These are phyloP conservation scores for Eupeodes luniger DNA, from an alignment of 2,888 invertebrate species.

Conservation along the genomic window DNA sequence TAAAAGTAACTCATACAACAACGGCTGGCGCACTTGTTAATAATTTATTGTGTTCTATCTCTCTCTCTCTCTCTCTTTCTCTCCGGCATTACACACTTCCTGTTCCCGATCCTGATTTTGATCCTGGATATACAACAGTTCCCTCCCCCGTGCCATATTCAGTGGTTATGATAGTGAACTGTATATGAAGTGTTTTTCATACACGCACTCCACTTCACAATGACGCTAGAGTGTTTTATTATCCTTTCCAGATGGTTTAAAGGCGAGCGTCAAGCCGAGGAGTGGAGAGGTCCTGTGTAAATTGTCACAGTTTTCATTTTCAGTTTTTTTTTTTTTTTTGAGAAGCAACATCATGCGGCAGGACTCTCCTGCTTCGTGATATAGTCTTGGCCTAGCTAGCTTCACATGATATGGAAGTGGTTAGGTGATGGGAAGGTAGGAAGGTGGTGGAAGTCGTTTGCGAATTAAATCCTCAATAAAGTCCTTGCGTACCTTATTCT, in stretches of 20 bases:
- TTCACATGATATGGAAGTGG: neutral
- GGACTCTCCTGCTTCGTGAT: neutral
- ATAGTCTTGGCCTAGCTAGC: neutral
- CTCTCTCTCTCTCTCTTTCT: neutral
- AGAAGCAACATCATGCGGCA: slow-evolving; percentile 37
- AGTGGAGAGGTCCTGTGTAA: slow-evolving; percentile 46
- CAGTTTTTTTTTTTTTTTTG: slow-evolving; percentile 8
- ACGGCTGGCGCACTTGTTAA: slow-evolving; percentile 72
- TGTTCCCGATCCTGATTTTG: neutral
- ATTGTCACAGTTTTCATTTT: slow-evolving; percentile 72
- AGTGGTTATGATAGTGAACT: slow-evolving; percentile 15
- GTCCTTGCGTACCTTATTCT: neutral
- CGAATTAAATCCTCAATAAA: slow-evolving; percentile 67
- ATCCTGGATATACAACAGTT: neutral
- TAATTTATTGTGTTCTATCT: slow-evolving; percentile 62
- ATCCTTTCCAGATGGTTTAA: slow-evolving; percentile 66
- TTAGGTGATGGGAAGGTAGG: neutral
- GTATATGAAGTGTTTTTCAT: slow-evolving; percentile 34
- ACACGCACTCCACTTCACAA: slow-evolving; percentile 45
- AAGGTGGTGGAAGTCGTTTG: slow-evolving; percentile 36
- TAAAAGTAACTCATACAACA: slow-evolving; percentile 75
- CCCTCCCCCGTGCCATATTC: neutral
- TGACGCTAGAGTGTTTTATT: slow-evolving; percentile 66
- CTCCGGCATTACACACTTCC: slow-evolving; percentile 45
- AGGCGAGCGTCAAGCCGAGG: neutral